Base-by-base conservation (phyloP, 2,113 vertebrate species). In the Coryphaenoides rupestris region DNA sequence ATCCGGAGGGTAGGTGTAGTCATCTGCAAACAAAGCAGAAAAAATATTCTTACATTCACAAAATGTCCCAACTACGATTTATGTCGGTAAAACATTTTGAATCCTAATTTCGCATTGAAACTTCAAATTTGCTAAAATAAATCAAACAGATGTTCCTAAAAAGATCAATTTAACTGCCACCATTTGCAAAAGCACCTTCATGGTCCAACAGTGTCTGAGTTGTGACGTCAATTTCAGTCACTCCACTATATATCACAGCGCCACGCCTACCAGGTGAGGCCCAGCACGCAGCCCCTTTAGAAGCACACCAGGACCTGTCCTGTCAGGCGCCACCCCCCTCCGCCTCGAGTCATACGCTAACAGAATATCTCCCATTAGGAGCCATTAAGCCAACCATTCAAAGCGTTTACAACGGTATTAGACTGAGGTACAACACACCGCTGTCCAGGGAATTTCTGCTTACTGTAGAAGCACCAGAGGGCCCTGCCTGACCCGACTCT, bases 1-100 rank as follows among this genome's bases (percentile, higher is more conserved):
- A 83, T 94, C 89, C 62, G 87, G 87, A 72, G 78, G 88, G 76
- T 92, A 90, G 77, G 68, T 87, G 77, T 89, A 94, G 66, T 92
- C 94, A 88, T 95, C 95, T 98, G 22, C 47, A 69, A 2, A 70
- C 24, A 63, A 1, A 58, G 49, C 63, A 24, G 58, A 63, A 58
- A 19, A 60, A n/a, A n/a, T n/a, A n/a, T n/a, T n/a, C n/a, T n/a
- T n/a, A n/a, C n/a, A n/a, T n/a, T n/a, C n/a, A n/a, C n/a, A n/a
- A n/a, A n/a, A n/a, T n/a, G n/a, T n/a, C n/a, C n/a, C n/a, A n/a
- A n/a, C n/a, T n/a, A n/a, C n/a, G n/a, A n/a, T n/a, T n/a, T n/a
- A n/a, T n/a, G n/a, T n/a, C n/a, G n/a, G n/a, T n/a, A n/a, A n/a
- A n/a, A n/a, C n/a, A n/a, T n/a, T n/a, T n/a, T n/a, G n/a, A n/a